A percentile compares a stretch with the other conserved stretches of the same genome.
Evolutionary conservation across 2,888 invertebrate species (phyloP).

Genomic region (Amblyteles armatorius): DNA sequence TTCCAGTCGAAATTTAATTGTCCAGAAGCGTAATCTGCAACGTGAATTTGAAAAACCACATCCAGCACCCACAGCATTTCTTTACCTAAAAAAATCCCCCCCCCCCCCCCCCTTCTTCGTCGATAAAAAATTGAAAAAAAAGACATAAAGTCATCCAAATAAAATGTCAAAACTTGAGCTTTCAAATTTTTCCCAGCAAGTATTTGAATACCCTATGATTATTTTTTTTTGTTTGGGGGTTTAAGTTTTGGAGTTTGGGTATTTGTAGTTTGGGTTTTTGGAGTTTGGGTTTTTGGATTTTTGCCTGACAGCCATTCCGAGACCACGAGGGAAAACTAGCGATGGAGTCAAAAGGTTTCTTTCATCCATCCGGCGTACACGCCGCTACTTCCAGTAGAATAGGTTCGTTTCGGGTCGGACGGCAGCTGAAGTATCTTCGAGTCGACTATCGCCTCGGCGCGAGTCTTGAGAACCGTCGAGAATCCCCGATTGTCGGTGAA

Average conservation of each 20-base stretch:
- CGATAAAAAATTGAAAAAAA: too few relatives aligned
- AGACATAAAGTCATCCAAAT: too few relatives aligned
- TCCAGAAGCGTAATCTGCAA: not conserved
- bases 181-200: too few relatives aligned
- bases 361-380: slow-evolving; percentile 23
- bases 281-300: too few relatives aligned
- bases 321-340: not conserved
- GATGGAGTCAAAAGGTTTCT: slow-evolving; percentile 26
- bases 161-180: too few relatives aligned
- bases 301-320: not conserved
- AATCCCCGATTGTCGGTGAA: slow-evolving; percentile 23
- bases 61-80: not conserved
- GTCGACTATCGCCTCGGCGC: not conserved
- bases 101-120: too few relatives aligned
- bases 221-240: too few relatives aligned
- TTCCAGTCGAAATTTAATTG: slow-evolving; percentile 10
- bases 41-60: slow-evolving; percentile 16
- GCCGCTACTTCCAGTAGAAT: slow-evolving; percentile 54
- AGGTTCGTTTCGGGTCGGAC: slow-evolving; percentile 63
- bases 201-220: too few relatives aligned
- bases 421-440: slow-evolving; percentile 21
- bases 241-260: too few relatives aligned
- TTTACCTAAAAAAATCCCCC: too few relatives aligned
- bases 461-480: slow-evolving; percentile 39
- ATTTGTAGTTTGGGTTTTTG: too few relatives aligned